These are phyloP conservation scores for Pygathrix nemaeus DNA, from an alignment of 2,113 vertebrate species.

Conservation along the genomic window DNA sequence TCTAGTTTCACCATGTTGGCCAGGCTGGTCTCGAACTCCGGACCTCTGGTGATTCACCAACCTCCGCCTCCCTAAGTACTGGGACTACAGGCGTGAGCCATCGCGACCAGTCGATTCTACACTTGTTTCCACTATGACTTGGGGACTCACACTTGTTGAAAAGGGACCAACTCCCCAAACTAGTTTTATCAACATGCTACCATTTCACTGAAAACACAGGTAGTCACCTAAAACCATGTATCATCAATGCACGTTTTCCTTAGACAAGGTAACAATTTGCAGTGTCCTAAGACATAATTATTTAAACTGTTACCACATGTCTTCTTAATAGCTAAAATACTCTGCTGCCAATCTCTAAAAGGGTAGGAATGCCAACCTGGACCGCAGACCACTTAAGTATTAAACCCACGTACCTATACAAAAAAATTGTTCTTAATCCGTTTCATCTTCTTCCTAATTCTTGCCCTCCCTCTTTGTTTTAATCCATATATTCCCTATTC, in stretches of 20 bases:
- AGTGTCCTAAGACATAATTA: neutral
- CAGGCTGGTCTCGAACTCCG: neutral
- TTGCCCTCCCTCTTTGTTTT: neutral
- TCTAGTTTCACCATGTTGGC: neutral
- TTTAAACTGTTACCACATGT: slow-evolving; percentile 45
- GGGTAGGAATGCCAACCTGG: neutral
- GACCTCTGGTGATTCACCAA: neutral
- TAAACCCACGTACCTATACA: neutral
- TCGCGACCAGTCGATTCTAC: neutral
- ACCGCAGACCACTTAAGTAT: neutral
- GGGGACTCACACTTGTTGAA: slow-evolving; percentile 12
- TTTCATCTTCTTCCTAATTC: neutral
- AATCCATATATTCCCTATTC: neutral
- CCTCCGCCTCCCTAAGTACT: neutral
- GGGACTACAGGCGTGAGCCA: neutral
- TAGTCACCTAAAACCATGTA: neutral
- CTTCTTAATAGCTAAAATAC: neutral
- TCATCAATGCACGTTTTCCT: neutral
- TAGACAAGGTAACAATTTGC: slow-evolving; percentile 43
- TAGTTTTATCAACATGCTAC: neutral
- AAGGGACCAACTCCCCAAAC: neutral
- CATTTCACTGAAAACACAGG: neutral
- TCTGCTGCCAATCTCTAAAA: neutral
- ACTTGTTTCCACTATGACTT: neutral
- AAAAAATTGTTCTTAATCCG: neutral